Conservation (phyloP, 2,113 vertebrate species). For the Spermophilus dauricus region DNA sequence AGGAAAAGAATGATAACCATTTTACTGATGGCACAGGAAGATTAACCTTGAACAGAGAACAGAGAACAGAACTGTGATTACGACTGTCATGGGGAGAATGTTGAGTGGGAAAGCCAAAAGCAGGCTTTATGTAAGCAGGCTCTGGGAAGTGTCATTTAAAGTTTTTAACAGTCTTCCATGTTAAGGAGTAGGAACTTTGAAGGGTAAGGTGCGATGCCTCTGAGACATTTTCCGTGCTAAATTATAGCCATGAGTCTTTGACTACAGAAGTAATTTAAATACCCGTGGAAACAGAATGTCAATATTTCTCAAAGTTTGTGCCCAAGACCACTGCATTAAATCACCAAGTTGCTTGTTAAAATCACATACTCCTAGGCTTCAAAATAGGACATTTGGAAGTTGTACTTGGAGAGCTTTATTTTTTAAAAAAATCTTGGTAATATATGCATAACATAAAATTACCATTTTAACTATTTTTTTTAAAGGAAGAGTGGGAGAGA, state of each 20-base stretch:
- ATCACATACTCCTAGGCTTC: background rate
- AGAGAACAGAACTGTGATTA: background rate
- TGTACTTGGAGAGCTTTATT: background rate
- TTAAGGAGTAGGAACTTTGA: background rate
- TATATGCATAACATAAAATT: background rate
- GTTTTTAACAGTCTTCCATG: background rate
- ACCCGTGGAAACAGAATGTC: background rate
- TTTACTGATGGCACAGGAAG: background rate
- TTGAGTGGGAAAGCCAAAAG: background rate
- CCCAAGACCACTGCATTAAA: background rate
- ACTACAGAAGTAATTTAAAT: conserved; percentile 43
- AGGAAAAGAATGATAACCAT: background rate
- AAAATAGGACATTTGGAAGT: background rate
- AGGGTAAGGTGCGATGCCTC: background rate
- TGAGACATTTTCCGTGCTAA: background rate
- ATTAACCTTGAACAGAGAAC: background rate
- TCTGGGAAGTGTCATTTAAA: background rate
- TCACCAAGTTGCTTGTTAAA: background rate
- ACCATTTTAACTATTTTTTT: conserved; percentile 2
- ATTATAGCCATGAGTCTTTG: background rate
- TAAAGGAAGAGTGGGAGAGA: no score
- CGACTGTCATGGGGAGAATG: background rate
- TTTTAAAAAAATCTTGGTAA: conserved; percentile 23
- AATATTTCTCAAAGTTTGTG: conserved; percentile 11
- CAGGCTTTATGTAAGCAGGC: background rate